Evolutionary conservation across 2,888 invertebrate species (phyloP).

Genomic region (Timandra comae): DNA sequence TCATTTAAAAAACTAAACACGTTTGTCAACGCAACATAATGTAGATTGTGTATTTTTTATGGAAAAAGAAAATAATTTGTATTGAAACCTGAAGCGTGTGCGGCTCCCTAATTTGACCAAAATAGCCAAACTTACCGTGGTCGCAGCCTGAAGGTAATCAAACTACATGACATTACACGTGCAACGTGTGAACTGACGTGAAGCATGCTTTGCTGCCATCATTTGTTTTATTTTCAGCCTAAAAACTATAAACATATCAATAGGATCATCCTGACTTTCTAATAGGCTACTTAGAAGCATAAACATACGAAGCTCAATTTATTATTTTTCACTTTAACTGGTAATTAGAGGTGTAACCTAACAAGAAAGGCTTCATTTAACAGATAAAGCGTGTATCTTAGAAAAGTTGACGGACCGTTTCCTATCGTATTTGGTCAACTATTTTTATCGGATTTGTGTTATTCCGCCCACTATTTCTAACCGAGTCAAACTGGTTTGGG

Average conservation of each 20-base stretch:
- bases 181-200: conserved; percentile 61
- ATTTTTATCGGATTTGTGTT: conserved; percentile 1
- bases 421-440: not conserved
- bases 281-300: conserved; percentile 37
- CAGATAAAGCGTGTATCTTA: too few relatives aligned
- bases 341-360: conserved; percentile 18
- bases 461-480: conserved; percentile 22
- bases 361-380: conserved; percentile 3
- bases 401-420: too few relatives aligned
- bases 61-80: conserved; percentile 25
- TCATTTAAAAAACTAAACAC: conserved; percentile 19
- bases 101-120: conserved; percentile 39
- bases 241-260: conserved; percentile 49
- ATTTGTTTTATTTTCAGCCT: conserved; percentile 55
- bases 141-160: conserved; percentile 49
- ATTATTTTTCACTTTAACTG: conserved; percentile 24
- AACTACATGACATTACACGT: conserved; percentile 64
- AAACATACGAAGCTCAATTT: conserved; percentile 27
- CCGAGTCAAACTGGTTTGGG: conserved; percentile 36
- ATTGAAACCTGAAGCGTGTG: conserved; percentile 12
- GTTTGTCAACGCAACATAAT: conserved; percentile 15
- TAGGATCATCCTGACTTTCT: conserved; percentile 48
- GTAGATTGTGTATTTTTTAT: conserved; percentile 22
- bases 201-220: conserved; percentile 52
- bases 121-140: conserved; percentile 39